Evolutionary conservation across 2,888 invertebrate species (phyloP).

Genomic region (Pilophorus perplexus): DNA sequence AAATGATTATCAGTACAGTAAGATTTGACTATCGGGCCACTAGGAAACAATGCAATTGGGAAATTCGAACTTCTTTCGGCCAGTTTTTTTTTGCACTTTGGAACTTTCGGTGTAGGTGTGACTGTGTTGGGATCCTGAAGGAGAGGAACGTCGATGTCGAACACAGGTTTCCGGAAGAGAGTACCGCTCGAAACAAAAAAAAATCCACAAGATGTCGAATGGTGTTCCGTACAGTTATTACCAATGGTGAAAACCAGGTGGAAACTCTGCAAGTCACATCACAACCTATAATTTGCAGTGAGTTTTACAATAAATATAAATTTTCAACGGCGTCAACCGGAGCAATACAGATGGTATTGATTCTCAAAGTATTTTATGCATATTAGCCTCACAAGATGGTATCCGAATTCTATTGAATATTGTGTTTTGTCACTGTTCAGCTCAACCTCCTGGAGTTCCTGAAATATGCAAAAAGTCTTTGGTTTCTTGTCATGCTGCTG

Average conservation of each 20-base stretch:
- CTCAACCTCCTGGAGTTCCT: constrained; percentile 88
- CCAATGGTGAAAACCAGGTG: constrained; percentile 70
- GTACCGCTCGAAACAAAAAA: constrained; percentile 76
- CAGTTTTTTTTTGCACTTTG: no score
- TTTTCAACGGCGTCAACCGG: no score
- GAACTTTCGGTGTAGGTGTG: constrained; percentile 74
- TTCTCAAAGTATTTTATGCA: no score
- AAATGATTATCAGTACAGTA: no score
- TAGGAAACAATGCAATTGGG: no score
- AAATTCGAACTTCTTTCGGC: no score
- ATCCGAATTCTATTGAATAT: no score
- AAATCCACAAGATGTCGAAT: constrained; percentile 92
- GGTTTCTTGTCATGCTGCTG: constrained; percentile 72
- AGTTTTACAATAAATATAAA: no score
- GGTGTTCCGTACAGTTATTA: constrained; percentile 84
- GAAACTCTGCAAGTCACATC: constrained; percentile 88
- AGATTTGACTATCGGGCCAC: no score
- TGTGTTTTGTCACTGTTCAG: constrained; percentile 58
- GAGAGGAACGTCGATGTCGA: constrained; percentile 95
- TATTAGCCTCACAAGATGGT: no score
- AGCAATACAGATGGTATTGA: no score
- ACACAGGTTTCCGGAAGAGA: constrained; percentile 81
- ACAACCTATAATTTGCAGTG: constrained; percentile 88
- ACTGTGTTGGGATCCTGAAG: constrained; percentile 95
- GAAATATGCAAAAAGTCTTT: constrained; percentile 89